These are phyloP conservation scores for Gymnodraco acuticeps DNA, from an alignment of 2,797 vertebrate genomes.

Conservation along the genomic window DNA sequence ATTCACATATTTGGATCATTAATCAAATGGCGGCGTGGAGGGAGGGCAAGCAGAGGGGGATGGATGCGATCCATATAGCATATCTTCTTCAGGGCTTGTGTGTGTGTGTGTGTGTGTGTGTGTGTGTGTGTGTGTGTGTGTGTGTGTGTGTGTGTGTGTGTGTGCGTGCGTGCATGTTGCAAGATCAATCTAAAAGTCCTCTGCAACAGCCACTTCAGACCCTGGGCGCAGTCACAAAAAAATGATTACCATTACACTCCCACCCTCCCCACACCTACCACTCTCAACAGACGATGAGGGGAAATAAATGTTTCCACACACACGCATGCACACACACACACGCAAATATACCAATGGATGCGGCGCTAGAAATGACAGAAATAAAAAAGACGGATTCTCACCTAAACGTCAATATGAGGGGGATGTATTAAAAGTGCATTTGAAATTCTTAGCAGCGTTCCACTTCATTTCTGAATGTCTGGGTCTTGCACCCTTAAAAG, in stretches of 20 bases:
- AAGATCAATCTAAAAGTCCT: constrained; percentile 86
- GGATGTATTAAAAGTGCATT: constrained; percentile 88
- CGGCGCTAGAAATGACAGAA: constrained; percentile 81
- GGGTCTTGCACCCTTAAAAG: constrained; percentile 87
- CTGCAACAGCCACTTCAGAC: constrained; percentile 82
- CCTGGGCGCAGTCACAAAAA: constrained; percentile 83
- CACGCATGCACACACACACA: constrained; percentile 45
- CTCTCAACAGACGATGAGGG: constrained; percentile 80
- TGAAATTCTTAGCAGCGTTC: constrained; percentile 88
- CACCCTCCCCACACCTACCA: constrained; percentile 72
- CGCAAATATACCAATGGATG: constrained; percentile 66
- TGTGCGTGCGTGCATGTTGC: constrained; percentile 43
- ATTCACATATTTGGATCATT: constrained; percentile 86
- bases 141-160: constrained; percentile 31
- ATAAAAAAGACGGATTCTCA: constrained; percentile 88
- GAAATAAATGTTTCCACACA: constrained; percentile 79
- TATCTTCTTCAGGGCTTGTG: constrained; percentile 79
- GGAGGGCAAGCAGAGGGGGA: constrained; percentile 74
- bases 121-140: constrained; percentile 41
- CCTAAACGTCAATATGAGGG: constrained; percentile 87
- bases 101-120: constrained; percentile 33
- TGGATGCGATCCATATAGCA: constrained; percentile 83
- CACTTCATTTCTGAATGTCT: constrained; percentile 84
- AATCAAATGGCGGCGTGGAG: constrained; percentile 81
- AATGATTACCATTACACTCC: constrained; percentile 83